A percentile compares a stretch with the other conserved stretches of the same genome.
phyloP scores from a whole-genome alignment of 2,113 vertebrate genomes.

The Sorex araneus region DNA sequence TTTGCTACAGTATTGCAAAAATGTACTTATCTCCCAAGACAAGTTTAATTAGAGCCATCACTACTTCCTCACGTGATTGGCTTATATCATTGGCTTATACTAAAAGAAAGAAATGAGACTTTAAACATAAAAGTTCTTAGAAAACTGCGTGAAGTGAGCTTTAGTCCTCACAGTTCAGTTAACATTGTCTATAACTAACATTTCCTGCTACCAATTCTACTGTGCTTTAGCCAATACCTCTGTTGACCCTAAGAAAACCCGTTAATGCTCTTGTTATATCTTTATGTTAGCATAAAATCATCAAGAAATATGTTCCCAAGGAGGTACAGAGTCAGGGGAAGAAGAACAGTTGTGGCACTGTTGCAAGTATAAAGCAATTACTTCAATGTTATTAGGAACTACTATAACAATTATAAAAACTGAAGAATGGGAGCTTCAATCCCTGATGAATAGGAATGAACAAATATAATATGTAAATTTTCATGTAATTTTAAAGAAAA shows the following conservation, averaged over 20 bases:
- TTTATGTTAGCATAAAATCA: slow-evolving; percentile 16
- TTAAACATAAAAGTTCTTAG: no score
- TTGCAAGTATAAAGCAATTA: no score
- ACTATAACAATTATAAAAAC: no score
- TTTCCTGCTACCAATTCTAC: background rate
- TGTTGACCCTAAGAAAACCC: slow-evolving; percentile 28
- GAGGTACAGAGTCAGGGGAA: no score
- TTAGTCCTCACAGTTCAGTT: background rate
- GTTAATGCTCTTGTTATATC: background rate
- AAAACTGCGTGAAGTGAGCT: background rate
- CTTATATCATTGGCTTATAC: slow-evolving; percentile 39
- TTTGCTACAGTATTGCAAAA: slow-evolving; percentile 14
- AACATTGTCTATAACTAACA: background rate
- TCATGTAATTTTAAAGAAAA: no score
- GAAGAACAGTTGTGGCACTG: no score
- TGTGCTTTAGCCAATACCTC: background rate
- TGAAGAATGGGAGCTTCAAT: no score
- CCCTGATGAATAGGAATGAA: no score
- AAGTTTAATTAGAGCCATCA: slow-evolving; percentile 43
- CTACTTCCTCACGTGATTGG: slow-evolving; percentile 57
- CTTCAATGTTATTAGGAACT: no score
- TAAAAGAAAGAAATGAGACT: no score
- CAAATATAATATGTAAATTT: no score
- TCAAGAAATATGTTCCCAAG: background rate
- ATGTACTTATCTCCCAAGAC: slow-evolving; percentile 2